Percentiles rank a stretch among this genome's conserved stretches.
Evolutionary conservation across 2,888 invertebrate species (phyloP).

Genomic region (Lagria hirta): DNA sequence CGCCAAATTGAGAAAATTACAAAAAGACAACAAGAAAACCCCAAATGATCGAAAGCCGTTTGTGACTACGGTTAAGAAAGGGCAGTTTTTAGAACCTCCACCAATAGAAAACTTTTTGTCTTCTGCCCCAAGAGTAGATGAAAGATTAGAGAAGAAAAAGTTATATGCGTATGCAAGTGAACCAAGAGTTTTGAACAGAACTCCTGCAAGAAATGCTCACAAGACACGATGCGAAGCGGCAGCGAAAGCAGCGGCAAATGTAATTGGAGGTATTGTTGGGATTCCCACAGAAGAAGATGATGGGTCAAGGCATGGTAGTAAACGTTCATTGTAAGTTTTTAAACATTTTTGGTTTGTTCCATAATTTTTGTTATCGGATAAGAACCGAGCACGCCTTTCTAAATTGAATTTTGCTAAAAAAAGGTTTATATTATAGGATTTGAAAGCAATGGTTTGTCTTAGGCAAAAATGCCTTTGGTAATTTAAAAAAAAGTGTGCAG

Average conservation of each 20-base stretch:
- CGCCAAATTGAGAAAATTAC: constrained; percentile 68
- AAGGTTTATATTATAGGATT: too few species aligned
- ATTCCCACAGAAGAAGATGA: constrained; percentile 32
- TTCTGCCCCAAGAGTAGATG: constrained; percentile 58
- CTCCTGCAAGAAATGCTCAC: constrained; percentile 43
- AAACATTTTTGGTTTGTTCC: too few species aligned
- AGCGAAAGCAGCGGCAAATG: constrained; percentile 46
- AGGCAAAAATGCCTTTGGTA: too few species aligned
- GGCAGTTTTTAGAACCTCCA: constrained; percentile 77
- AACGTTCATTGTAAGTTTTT: constrained; percentile 17
- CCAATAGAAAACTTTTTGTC: constrained; percentile 68
- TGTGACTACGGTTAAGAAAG: constrained; percentile 78
- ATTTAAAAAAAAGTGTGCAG: too few species aligned
- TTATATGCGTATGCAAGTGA: constrained; percentile 69
- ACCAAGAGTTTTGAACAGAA: constrained; percentile 58
- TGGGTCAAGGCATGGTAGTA: constrained; percentile 33
- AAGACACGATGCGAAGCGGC: constrained; percentile 49
- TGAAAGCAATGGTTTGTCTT: too few species aligned
- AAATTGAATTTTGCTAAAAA: too few species aligned
- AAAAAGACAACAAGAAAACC: constrained; percentile 56
- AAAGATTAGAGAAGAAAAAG: constrained; percentile 49
- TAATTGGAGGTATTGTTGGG: constrained; percentile 43
- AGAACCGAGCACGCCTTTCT: too few species aligned
- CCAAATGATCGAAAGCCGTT: constrained; percentile 58
- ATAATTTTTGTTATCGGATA: too few species aligned